These are phyloP conservation scores for Phycodurus eques DNA, from an alignment of 2,113 vertebrate genomes.

Conservation along the genomic window DNA sequence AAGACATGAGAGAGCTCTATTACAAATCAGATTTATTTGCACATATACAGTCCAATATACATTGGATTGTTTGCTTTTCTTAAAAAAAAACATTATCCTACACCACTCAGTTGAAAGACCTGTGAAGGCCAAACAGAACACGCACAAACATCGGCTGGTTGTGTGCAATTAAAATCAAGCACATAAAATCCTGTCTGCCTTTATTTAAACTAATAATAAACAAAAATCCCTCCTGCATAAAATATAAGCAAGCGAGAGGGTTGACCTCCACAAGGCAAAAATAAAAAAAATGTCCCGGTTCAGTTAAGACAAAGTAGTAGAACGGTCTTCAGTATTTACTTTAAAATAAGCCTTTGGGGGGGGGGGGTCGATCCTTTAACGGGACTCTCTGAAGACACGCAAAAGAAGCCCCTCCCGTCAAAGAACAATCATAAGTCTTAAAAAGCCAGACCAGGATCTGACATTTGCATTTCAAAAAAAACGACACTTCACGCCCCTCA, in stretches of 20 bases:
- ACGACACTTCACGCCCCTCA: background rate
- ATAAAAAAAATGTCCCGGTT: conserved; percentile 47
- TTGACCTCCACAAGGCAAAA: conserved; percentile 59
- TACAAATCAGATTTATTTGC: conserved; percentile 68
- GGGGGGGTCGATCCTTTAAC: background rate
- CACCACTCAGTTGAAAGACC: conserved; percentile 54
- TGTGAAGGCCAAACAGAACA: conserved; percentile 34
- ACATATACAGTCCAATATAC: conserved; percentile 68
- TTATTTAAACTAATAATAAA: background rate
- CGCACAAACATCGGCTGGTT: conserved; percentile 48
- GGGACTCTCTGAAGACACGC: conserved; percentile 47
- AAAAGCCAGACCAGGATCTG: conserved; percentile 23
- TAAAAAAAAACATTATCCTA: conserved; percentile 21
- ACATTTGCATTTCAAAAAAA: conserved; percentile 18
- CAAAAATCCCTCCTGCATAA: background rate
- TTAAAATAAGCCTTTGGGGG: conserved; percentile 69
- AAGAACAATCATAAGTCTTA: background rate
- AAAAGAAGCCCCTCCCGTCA: background rate
- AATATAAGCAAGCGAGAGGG: conserved; percentile 50
- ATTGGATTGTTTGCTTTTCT: conserved; percentile 47
- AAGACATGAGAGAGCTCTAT: conserved; percentile 37
- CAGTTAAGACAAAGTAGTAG: conserved; percentile 52
- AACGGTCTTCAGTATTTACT: conserved; percentile 68
- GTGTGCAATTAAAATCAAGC: conserved; percentile 51
- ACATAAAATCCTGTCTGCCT: conserved; percentile 32